Evolutionary conservation across 2,797 vertebrate genomes (phyloP), one percentile per base, ranked within the genome.

Genomic region (Anableps anableps): DNA sequence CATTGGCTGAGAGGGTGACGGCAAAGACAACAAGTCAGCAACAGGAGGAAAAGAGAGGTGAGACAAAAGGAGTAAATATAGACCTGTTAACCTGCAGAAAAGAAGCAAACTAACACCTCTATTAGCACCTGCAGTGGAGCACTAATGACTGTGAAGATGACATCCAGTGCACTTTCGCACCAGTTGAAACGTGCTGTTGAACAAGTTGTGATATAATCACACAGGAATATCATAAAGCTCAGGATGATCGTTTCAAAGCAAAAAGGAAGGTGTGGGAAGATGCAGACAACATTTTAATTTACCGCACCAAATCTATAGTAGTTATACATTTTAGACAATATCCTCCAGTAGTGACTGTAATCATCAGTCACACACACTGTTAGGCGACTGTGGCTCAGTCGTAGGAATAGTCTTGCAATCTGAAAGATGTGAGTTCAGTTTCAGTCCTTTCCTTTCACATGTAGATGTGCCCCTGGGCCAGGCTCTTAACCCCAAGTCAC

Each of bases 121-220:
- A 89, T 93, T 90, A 91, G 80, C 80, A 29, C 80, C 85, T 82
- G 77, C 50, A 48, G 77, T 21, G 73, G 76, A 48, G 79, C 84
- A 66, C 79, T 89, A 90, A 91, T 86, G 87, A 85, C 66, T 86
- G 79, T 58, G 79, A 85, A 82, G 83, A 80, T 21, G 4, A 38
- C 66, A 43, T 74, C 64, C 3, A 72, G 75, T 83, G 84, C 88
- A 81, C 72, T 81, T 83, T 91, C 89, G 86, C 89, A 89, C 78
- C 80, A 60, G 82, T 83, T 13, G 3, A 72, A 75, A 77, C 50
- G 75, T 64, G 80, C 77, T 7, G 55, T 79, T 14, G 79, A 85
- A 76, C 73, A 53, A 77, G 47, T 78, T 43, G 21, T 50, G 19
- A 21, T 55, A 82, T 58, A 81, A 84, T 75, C 78, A 74, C 48